phyloP scores from a whole-genome alignment of 2,888 invertebrate genomes.

The Laothoe populi region DNA sequence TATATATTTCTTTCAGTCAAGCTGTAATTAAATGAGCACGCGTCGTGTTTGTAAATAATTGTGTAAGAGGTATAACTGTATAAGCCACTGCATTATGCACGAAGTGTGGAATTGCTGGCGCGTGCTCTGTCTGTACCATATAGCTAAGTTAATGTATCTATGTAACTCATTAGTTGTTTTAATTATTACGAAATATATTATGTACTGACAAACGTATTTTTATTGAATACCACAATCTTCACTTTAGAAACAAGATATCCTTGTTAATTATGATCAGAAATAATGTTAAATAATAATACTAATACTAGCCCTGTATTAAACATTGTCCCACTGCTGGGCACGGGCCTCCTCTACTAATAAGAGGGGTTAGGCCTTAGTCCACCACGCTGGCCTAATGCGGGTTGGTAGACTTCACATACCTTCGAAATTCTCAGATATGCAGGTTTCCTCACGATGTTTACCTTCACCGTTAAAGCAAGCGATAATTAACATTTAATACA shows the following conservation, averaged over 20 bases:
- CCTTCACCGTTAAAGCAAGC: too few species aligned
- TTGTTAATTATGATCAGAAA: too few species aligned
- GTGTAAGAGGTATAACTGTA: constrained; percentile 16
- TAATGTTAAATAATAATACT: too few species aligned
- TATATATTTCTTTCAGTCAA: constrained; percentile 18
- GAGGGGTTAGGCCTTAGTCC: too few species aligned
- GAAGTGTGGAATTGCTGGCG: constrained; percentile 75
- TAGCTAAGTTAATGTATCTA: constrained; percentile 45
- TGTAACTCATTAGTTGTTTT: constrained; percentile 70
- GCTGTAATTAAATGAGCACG: constrained; percentile 42
- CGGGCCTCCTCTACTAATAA: too few species aligned
- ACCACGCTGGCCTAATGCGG: too few species aligned
- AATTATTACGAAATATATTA: constrained; percentile 74
- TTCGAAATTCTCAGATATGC: too few species aligned
- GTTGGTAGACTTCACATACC: too few species aligned
- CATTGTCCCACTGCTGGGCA: too few species aligned
- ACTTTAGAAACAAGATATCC: background rate
- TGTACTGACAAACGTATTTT: constrained; percentile 52
- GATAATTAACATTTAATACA: too few species aligned
- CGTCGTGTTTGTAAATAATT: constrained; percentile 65
- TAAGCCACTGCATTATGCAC: constrained; percentile 76
- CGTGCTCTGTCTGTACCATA: constrained; percentile 49
- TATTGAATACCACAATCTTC: constrained; percentile 27
- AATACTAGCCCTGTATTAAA: too few species aligned
- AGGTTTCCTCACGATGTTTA: too few species aligned